A percentile compares a stretch with the other conserved stretches of the same genome.
These are phyloP conservation scores for Caranx melampygus DNA, from an alignment of 2,113 vertebrate species.

Conservation along the genomic window DNA sequence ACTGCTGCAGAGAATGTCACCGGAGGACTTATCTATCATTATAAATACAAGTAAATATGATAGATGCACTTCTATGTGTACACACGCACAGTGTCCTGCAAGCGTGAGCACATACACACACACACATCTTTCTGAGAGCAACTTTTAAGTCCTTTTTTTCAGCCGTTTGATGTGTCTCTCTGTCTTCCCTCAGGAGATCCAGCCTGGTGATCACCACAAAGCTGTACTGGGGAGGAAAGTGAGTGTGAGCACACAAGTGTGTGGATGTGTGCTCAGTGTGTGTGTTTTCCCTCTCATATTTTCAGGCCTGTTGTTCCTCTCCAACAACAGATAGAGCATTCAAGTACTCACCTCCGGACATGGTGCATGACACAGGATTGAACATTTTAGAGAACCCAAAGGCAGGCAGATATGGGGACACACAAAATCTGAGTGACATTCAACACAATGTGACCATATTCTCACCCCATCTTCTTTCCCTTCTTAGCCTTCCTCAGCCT, in stretches of 20 bases:
- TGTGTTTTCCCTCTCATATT: conserved; percentile 42
- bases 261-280: conserved; percentile 34
- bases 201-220: conserved; percentile 99
- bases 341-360: conserved; percentile 19
- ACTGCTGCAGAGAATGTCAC: background rate
- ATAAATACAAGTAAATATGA: background rate
- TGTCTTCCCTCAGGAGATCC: conserved; percentile 87
- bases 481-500: conserved; percentile 22
- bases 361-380: conserved; percentile 32
- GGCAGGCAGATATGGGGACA: conserved; percentile 17
- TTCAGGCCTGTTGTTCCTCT: conserved; percentile 5
- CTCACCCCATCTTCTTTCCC: background rate
- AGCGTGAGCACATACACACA: background rate
- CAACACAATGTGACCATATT: conserved; percentile 5
- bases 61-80: background rate
- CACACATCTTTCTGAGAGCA: conserved; percentile 11
- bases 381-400: conserved; percentile 24
- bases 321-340: conserved; percentile 9
- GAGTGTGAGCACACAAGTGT: conserved; percentile 80
- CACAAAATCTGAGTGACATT: background rate
- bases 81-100: background rate
- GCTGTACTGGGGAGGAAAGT: conserved; percentile 99
- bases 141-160: conserved; percentile 9
- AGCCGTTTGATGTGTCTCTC: conserved; percentile 56
- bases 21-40: background rate